Conservation (phyloP, 1,140 invertebrate genomes). For the Ptiloglossa arizonensis region DNA sequence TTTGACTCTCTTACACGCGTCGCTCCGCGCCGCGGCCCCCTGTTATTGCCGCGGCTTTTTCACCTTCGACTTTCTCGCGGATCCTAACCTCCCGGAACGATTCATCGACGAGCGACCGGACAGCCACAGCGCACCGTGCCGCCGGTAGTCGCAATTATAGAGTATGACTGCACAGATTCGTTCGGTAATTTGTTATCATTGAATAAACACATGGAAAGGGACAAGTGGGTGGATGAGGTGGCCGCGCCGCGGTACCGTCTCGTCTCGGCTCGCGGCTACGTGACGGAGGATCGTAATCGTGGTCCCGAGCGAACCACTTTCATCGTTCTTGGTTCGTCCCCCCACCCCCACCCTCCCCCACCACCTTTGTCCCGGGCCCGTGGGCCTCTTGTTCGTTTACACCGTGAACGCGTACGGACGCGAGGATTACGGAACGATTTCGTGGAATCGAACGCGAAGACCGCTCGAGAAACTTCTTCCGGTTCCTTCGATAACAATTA, state of each 20-base stretch:
- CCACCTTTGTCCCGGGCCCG: conserved; percentile 13
- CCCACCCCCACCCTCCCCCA: no score
- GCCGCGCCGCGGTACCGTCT: neutral
- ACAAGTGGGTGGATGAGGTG: conserved; percentile 46
- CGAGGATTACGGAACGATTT: neutral
- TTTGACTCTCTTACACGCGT: conserved; percentile 47
- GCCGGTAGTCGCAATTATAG: conserved; percentile 77
- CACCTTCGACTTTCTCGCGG: conserved; percentile 62
- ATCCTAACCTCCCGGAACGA: conserved; percentile 62
- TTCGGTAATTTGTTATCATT: conserved; percentile 78
- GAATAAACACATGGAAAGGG: conserved; percentile 73
- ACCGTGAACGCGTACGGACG: neutral
- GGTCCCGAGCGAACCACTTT: conserved; percentile 47
- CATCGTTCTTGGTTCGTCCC: conserved; percentile 18
- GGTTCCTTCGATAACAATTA: no score
- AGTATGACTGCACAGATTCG: conserved; percentile 80
- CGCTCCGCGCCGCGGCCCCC: conserved; percentile 28
- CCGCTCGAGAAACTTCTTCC: no score
- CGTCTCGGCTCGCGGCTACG: neutral
- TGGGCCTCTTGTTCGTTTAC: neutral
- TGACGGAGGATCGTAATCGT: conserved; percentile 46
- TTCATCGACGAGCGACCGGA: conserved; percentile 49
- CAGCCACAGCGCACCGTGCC: conserved; percentile 55
- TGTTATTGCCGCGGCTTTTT: conserved; percentile 56
- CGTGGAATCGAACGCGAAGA: no score